Evolutionary conservation across 2,888 invertebrate species (phyloP), one percentile per base, ranked within the genome.

Genomic region (Eilema depressum): DNA sequence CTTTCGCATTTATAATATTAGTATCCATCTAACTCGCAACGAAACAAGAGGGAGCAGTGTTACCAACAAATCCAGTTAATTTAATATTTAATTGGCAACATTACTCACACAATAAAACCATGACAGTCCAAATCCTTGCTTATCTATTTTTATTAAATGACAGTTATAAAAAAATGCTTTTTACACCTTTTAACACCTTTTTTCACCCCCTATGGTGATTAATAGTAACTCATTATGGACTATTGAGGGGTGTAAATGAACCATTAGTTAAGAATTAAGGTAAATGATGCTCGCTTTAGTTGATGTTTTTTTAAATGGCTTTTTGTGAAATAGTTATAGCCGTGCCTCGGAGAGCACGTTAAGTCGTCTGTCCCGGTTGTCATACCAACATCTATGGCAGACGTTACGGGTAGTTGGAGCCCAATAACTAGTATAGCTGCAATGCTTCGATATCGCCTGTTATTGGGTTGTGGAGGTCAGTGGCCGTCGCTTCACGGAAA

Each of bases 201-300:
- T n/a, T 56, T 33, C 11, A 47, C 64, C 66, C 70, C 66, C 37
- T 53, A 62, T 37, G 41, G 41, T 33, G 30, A 79, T 70, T 70
- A 73, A 71, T 70, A 25, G 33, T 41, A 37, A 61, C 65, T 61
- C 71, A 73, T 68, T 71, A 75, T 37, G 37, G 60, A 69, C 11
- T 23, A 20, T 53, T 25, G 70, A 56, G 63, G 63, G 65, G 69
- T 63, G 68, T 77, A 73, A 79, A 79, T 68, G 26, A 30, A n/a
- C 69, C 71, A 79, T 79, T 77, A 75, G 77, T 75, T 73, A 33
- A 33, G 4, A 66, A 10, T 66, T 37, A 23, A 56, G n/a, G 53
- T 23, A 53, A 65, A 65, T 23, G 28, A 56, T 14, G n/a, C 3
- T 53, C 30, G 23, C 28, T 65, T 64, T 30, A 64, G 26, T 59